Evolutionary conservation across 2,797 vertebrate genomes (phyloP).

Genomic region (Phoeniculus purpureus): DNA sequence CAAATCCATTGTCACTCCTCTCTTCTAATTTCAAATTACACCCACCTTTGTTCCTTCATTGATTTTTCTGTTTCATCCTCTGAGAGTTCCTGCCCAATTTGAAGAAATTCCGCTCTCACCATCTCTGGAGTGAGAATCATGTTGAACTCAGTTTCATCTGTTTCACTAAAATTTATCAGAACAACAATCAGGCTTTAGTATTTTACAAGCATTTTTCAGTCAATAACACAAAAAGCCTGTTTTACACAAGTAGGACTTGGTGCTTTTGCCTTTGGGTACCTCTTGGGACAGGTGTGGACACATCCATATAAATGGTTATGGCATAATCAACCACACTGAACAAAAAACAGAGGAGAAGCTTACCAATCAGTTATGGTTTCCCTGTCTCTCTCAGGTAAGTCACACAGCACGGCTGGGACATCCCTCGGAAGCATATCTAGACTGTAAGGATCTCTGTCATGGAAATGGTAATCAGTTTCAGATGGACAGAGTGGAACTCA

Average conservation of each 20-base stretch:
- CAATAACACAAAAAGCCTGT: neutral
- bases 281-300: neutral
- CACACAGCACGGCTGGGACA: slow-evolving; percentile 38
- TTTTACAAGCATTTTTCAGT: neutral
- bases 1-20: neutral
- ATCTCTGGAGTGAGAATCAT: slow-evolving; percentile 77
- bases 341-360: slow-evolving; percentile 6
- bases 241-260: neutral
- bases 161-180: slow-evolving; percentile 68
- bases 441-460: slow-evolving; percentile 69
- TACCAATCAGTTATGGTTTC: slow-evolving; percentile 69
- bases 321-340: neutral
- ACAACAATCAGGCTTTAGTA: neutral
- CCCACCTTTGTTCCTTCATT: slow-evolving; percentile 56
- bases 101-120: slow-evolving; percentile 76
- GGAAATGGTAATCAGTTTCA: slow-evolving; percentile 5
- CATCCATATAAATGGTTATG: neutral
- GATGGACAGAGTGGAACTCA: neutral
- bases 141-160: slow-evolving; percentile 50
- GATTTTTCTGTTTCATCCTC: neutral
- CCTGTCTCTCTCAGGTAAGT: slow-evolving; percentile 73
- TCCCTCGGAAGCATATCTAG: slow-evolving; percentile 71
- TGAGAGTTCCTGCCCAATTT: neutral
- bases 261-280: neutral
- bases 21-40: neutral